phyloP scores from a whole-genome alignment of 1,140 invertebrate species.

The Rhizoglyphus robini region DNA sequence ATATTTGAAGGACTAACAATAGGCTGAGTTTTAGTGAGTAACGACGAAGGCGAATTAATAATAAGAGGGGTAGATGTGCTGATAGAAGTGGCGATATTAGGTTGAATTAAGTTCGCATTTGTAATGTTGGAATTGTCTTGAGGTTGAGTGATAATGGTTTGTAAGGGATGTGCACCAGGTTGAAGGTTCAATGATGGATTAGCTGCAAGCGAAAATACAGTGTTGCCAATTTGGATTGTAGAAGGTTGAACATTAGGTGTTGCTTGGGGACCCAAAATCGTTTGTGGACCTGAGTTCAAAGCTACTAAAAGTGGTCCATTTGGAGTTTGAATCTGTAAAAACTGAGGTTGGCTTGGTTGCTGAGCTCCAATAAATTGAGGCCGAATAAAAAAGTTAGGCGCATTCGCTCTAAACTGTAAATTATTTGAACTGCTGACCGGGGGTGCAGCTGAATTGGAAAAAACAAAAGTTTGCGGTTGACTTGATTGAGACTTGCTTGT shows the following conservation, averaged over 20 bases:
- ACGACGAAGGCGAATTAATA: too few species aligned
- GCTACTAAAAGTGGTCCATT: slow-evolving; percentile 36
- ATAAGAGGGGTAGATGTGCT: too few species aligned
- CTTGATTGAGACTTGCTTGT: background rate
- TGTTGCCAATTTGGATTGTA: slow-evolving; percentile 12
- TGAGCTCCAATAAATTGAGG: slow-evolving; percentile 23
- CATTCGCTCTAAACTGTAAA: background rate
- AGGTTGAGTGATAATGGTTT: slow-evolving; percentile 5
- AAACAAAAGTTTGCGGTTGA: slow-evolving; percentile 23
- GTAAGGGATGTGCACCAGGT: background rate
- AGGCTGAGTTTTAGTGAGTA: too few species aligned
- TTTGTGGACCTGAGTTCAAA: background rate
- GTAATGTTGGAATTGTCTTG: background rate
- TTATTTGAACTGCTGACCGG: too few species aligned
- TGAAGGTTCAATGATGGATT: background rate
- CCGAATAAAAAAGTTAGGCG: slow-evolving; percentile 6
- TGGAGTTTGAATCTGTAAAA: slow-evolving; percentile 39
- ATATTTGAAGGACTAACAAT: too few species aligned
- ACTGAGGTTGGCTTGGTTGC: slow-evolving; percentile 25
- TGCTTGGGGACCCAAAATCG: background rate
- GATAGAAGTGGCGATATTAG: background rate
- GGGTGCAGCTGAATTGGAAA: slow-evolving; percentile 12
- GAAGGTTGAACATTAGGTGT: background rate
- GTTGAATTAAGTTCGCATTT: slow-evolving; percentile 6
- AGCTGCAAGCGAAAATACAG: background rate